Conservation (phyloP, 2,888 invertebrate species). For the Limnephilus marmoratus region DNA sequence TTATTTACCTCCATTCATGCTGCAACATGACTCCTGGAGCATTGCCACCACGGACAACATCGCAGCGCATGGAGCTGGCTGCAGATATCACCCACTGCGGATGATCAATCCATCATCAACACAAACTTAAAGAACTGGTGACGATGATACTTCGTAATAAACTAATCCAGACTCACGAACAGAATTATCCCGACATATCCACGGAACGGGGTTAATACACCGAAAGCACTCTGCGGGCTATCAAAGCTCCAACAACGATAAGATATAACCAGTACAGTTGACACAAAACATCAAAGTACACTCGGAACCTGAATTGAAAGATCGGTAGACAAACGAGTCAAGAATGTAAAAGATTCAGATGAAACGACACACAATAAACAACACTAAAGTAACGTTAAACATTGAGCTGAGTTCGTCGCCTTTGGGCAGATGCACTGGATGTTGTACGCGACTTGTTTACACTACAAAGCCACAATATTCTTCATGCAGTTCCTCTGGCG, state of each 20-base stretch:
- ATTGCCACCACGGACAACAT: constrained; percentile 68
- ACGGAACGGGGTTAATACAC: background rate
- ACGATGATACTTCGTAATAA: background rate
- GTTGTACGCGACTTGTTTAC: background rate
- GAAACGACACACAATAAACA: background rate
- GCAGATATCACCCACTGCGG: background rate
- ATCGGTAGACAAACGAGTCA: background rate
- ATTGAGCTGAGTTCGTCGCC: background rate
- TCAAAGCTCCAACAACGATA: background rate
- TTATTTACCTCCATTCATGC: constrained; percentile 75
- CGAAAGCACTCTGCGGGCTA: background rate
- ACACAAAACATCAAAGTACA: constrained; percentile 67
- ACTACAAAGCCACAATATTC: constrained; percentile 18
- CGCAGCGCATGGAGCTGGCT: constrained; percentile 67
- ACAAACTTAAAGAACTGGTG: background rate
- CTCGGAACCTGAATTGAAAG: background rate
- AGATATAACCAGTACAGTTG: constrained; percentile 70
- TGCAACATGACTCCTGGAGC: constrained; percentile 73
- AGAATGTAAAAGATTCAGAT: constrained; percentile 57
- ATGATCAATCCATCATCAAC: background rate
- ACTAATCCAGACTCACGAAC: background rate
- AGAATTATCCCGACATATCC: background rate
- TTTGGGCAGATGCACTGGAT: constrained; percentile 15
- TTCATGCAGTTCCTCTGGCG: constrained; percentile 6
- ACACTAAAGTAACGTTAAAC: background rate